These are phyloP conservation scores for Proteles cristata DNA, from an alignment of 2,113 vertebrate genomes.

Conservation along the genomic window DNA sequence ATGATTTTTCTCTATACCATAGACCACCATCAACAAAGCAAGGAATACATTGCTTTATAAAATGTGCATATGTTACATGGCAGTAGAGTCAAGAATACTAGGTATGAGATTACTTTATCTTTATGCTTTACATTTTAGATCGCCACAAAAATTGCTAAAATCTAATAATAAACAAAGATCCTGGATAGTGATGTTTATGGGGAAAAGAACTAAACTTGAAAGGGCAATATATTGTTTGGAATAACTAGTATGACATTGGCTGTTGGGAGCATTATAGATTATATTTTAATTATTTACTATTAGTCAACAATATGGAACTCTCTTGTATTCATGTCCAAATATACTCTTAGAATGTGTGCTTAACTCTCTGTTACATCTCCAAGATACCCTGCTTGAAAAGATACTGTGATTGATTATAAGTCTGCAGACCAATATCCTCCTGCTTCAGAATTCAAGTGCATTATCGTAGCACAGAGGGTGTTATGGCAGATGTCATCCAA, in stretches of 20 bases:
- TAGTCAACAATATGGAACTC: neutral
- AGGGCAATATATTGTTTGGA: neutral
- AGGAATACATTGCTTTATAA: neutral
- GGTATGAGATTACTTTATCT: neutral
- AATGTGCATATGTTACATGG: neutral
- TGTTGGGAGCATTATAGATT: constrained; percentile 6
- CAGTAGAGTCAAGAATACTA: neutral
- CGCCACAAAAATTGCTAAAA: neutral
- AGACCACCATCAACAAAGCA: neutral
- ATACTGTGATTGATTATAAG: constrained; percentile 75
- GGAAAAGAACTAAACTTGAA: neutral
- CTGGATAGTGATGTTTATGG: neutral
- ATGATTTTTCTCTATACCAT: neutral
- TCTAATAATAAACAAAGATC: neutral
- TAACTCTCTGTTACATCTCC: constrained; percentile 19
- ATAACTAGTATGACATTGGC: neutral
- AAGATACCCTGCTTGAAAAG: constrained; percentile 61
- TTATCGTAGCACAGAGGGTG: constrained; percentile 36
- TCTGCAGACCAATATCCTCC: constrained; percentile 60
- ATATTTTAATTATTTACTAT: constrained; percentile 4
- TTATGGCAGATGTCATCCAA: constrained; percentile 74
- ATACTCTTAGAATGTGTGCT: constrained; percentile 52
- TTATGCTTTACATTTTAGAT: neutral
- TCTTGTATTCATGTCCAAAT: neutral
- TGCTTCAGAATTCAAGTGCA: constrained; percentile 77